Evolutionary conservation across 2,797 vertebrate genomes (phyloP), one percentile per base, ranked within the genome.

Genomic region (Gadopsis bispinosus): DNA sequence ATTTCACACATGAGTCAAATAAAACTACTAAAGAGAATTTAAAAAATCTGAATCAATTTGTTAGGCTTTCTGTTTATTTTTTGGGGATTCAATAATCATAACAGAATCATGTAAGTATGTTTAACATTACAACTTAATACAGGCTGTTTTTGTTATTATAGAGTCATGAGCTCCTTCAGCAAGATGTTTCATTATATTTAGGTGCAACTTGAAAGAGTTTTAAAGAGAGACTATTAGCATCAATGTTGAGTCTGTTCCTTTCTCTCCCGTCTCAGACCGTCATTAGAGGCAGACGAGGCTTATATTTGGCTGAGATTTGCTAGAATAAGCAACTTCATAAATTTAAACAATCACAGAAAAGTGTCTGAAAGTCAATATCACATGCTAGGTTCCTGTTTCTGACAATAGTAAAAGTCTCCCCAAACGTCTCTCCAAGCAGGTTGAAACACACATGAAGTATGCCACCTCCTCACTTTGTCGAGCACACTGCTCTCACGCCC

Each of bases 401-500:
- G 55, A 45, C 6, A 12, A 29, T 14, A 53, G 22, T 22, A 31
- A 39, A 61, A 35, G 7, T 66, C 41, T 16, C 45, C 31, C 62
- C 33, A 60, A 20, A 53, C 35, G 53, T 47, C 50, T 80, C 31
- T 58, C 20, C 62, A 1, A 55, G 70, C 20, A 66, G 63, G 60
- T 71, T 65, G 33, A 77, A 86, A 62, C 37, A 58, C 70, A 66
- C 62, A 56, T 7, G 22, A 4, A 13, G 29, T 29, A 56, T 59
- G 51, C 29, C 64, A 17, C 63, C 26, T 41, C 58, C 45, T 60
- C 37, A 51, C 69, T 84, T 72, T 68, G 45, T 68, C 53, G 11
- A 69, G 60, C 53, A 17, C 37, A 33, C 76, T 69, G 50, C 79
- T 79, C 71, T 43, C 65, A 61, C 3, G 51, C 69, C 48, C 73